Evolutionary conservation across 2,797 vertebrate genomes (phyloP), one percentile per base, ranked within the genome.

Genomic region (Sternarchorhynchus goeldii): DNA sequence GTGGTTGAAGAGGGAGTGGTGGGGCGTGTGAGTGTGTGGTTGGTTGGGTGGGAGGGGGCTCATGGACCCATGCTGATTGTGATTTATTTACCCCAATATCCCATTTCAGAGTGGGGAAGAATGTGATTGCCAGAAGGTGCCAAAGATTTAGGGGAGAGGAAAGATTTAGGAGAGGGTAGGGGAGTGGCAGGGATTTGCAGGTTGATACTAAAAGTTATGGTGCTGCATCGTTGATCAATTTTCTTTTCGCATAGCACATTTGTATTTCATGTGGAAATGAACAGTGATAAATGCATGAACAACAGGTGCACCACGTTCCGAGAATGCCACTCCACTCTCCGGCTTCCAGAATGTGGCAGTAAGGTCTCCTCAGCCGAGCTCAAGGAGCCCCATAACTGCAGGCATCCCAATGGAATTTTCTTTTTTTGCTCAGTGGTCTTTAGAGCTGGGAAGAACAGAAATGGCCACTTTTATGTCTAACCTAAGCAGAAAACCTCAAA

Each of bases 221-320:
- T 50, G 25, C 17, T 36, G 14, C 45, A 50, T 50, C 12, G 10
- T 50, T 50, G 45, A 31, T 36, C 77, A 36, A 39, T 72, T 75
- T 77, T 72, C 32, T 60, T 25, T 29, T 32, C n/a, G 14, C 45
- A 31, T 80, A 66, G 57, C 70, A 77, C 56, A 73, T 77, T 74
- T 45, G 29, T 68, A 67, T 59, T 80, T 82, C 71, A 82, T 77
- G 80, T 82, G 75, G 36, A 82, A 82, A 82, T 81, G 6, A 63
- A 62, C 31, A 32, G 31, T 34, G 21, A 39, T 5, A 16, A 21
- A 75, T 39, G 7, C 41, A 3, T 21, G n/a, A n/a, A 18, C 25
- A 25, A 60, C 62, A 12, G 7, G 41, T 45, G 41, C 10, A 8
- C 41, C 41, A 8, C 41, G 41, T 45, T 45, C 41, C 5, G 41